Conservation (phyloP, 2,797 vertebrate genomes). For the Sebastes glaucus region DNA sequence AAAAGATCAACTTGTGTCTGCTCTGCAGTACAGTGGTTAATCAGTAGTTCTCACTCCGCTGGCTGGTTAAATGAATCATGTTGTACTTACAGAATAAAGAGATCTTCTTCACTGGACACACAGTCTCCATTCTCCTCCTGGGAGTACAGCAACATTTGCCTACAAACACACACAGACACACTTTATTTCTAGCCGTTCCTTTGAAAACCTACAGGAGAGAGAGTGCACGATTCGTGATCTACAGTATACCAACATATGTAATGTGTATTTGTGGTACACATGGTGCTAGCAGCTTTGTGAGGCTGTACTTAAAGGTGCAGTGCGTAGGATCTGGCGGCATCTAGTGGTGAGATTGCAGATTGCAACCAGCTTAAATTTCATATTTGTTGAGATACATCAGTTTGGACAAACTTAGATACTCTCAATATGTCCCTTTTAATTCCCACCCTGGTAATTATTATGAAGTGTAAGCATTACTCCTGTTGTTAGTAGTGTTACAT, state of each 20-base stretch:
- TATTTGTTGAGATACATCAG: no score
- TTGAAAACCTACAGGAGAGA: background rate
- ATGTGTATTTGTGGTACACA: no score
- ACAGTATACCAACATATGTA: background rate
- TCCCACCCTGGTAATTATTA: background rate
- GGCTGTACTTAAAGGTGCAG: no score
- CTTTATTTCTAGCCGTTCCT: background rate
- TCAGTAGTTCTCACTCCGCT: background rate
- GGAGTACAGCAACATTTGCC: constrained; percentile 95
- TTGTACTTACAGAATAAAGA: constrained; percentile 93
- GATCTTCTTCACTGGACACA: constrained; percentile 93
- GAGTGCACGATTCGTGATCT: background rate
- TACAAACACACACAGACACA: constrained; percentile 57
- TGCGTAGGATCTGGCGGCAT: no score
- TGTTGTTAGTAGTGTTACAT: background rate
- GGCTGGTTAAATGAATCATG: background rate
- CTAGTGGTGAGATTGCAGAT: no score
- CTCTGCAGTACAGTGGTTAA: background rate
- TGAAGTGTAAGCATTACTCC: background rate
- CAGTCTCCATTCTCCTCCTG: constrained; percentile 93
- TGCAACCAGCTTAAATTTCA: no score
- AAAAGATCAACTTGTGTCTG: background rate
- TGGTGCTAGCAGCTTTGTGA: no score
- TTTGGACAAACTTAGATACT: no score
- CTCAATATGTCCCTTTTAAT: background rate